Evolutionary conservation across 1,140 invertebrate species (phyloP).

Genomic region (Bombus superbus): DNA sequence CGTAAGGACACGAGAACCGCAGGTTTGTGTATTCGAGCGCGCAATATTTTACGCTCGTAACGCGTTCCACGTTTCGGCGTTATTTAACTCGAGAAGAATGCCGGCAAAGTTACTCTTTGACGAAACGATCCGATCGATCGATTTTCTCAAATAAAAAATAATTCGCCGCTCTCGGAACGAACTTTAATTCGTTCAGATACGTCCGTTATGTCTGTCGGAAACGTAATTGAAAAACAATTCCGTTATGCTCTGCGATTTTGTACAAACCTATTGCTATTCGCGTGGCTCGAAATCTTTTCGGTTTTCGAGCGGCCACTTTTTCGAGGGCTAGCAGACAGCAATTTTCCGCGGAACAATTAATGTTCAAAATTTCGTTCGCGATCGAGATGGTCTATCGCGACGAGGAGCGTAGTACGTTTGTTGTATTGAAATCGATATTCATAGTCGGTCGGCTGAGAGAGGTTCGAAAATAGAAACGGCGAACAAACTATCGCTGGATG

Average conservation of each 20-base stretch:
- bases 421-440: conserved; percentile 2
- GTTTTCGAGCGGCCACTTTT: not conserved
- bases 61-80: too few species aligned
- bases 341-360: not conserved
- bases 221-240: too few species aligned
- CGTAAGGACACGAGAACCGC: too few species aligned
- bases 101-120: not conserved
- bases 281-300: not conserved
- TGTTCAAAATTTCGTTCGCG: not conserved
- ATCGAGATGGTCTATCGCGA: not conserved
- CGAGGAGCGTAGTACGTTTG: not conserved
- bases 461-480: not conserved
- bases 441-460: too few species aligned
- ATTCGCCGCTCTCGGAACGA: not conserved
- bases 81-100: not conserved
- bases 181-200: not conserved
- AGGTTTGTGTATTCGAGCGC: not conserved
- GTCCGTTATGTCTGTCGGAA: too few species aligned
- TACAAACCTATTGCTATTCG: not conserved
- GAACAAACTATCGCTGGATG: not conserved
- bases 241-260: not conserved
- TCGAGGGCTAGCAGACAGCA: not conserved
- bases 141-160: not conserved
- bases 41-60: not conserved
- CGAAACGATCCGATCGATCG: not conserved